These are phyloP conservation scores for Folsomia candida DNA, from an alignment of 2,888 invertebrate species.

Conservation along the genomic window DNA sequence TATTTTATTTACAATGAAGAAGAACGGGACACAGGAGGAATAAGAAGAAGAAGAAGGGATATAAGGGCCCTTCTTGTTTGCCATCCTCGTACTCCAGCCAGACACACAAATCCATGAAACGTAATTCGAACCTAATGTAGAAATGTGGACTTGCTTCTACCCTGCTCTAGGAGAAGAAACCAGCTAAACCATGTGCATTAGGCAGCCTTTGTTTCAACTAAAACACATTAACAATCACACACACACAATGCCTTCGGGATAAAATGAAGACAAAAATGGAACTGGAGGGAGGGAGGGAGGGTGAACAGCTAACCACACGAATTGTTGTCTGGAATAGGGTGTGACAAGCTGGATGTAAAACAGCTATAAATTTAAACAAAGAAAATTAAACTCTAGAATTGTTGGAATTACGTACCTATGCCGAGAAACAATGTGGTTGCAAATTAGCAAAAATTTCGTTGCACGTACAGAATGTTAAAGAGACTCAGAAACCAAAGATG, in stretches of 20 bases:
- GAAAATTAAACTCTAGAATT: no score
- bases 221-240: not conserved
- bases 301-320: not conserved
- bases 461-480: not conserved
- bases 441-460: not conserved
- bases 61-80: not conserved
- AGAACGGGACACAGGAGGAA: not conserved
- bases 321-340: not conserved
- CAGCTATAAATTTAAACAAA: no score
- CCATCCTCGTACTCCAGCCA: not conserved
- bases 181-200: not conserved
- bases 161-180: no score
- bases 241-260: not conserved
- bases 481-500: not conserved
- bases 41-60: not conserved
- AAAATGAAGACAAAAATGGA: not conserved
- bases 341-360: no score
- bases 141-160: no score
- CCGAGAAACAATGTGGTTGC: not conserved
- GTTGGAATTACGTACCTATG: no score
- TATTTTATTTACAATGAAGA: not conserved
- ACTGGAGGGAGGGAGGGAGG: no score
- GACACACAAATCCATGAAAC: not conserved
- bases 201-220: not conserved
- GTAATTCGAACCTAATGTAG: constrained; percentile 26